These are phyloP conservation scores for Machimus rusticus DNA, from an alignment of 2,888 invertebrate species.

Conservation along the genomic window DNA sequence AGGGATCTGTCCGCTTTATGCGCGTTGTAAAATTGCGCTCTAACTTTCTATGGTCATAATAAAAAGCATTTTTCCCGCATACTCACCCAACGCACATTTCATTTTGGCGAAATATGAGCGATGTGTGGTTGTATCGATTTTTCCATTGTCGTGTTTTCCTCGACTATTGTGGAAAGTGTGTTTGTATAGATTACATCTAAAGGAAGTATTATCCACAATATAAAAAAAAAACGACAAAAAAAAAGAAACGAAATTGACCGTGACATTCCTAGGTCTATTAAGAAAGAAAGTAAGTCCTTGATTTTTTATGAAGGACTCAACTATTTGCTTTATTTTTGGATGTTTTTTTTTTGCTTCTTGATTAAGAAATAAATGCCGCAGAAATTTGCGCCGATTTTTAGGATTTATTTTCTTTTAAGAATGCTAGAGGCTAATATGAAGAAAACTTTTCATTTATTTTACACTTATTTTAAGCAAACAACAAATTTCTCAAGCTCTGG, in stretches of 20 bases:
- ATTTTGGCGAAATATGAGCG: background rate
- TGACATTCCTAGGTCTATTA: background rate
- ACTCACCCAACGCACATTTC: background rate
- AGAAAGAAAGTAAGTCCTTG: background rate
- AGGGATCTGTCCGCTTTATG: background rate
- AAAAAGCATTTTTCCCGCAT: background rate
- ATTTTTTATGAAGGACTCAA: background rate
- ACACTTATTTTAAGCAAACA: no score
- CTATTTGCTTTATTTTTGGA: background rate
- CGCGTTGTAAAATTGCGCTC: background rate
- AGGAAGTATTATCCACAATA: background rate
- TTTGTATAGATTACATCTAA: background rate
- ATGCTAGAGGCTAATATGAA: background rate
- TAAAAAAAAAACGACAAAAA: background rate
- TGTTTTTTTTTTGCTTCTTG: background rate
- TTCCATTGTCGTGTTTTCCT: background rate
- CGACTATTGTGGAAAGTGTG: background rate
- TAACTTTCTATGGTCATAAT: background rate
- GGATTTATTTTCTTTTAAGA: background rate
- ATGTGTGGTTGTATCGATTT: background rate
- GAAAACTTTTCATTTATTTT: background rate
- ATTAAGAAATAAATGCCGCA: background rate
- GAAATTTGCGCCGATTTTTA: background rate
- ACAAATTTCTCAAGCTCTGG: no score
- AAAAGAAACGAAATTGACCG: background rate